Base-by-base conservation (phyloP, 2,888 invertebrate species). In the Alloscopus bannaensis region DNA sequence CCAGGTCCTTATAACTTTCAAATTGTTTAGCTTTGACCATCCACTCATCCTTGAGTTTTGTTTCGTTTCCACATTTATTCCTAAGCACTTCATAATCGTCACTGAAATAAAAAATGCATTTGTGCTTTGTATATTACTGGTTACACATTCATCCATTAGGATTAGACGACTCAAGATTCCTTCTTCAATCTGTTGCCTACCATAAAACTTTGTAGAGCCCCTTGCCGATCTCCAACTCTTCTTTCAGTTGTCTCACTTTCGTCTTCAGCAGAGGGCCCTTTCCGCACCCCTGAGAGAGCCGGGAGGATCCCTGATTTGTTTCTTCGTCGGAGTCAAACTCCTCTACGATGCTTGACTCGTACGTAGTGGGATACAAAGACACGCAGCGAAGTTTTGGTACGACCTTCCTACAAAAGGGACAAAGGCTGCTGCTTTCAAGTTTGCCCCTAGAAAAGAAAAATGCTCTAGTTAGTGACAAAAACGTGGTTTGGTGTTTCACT, bases 401-500 rank as follows among this genome's bases (percentile, higher is more conserved):
- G 31, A 52, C 66, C 42, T 81, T 83, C 20, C 83, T 66, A 29
- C 83, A 83, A 60, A 76, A 80, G 0, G 81, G 83, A 52, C 82
- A 82, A 29, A 71, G 65, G n/a, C 71, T 81, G 20, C 73, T 78
- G 24, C 70, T 76, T 13, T 29, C 24, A 2, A 80, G 8, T 16
- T 40, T 70, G 6, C 82, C 82, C 2, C 82, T 82, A 57, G 0
- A 79, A 72, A 50, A 40, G 11, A 65, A 47, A n/a, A 4, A 45
- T 11, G 18, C 24, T 52, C 16, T n/a, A n/a, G n/a, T n/a, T n/a
- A n/a, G n/a, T n/a, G n/a, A n/a, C n/a, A n/a, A n/a, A n/a, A n/a
- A n/a, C n/a, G n/a, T n/a, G n/a, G n/a, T n/a, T n/a, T n/a, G n/a
- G n/a, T n/a, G n/a, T n/a, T n/a, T n/a, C n/a, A n/a, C n/a, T n/a